Evolutionary conservation across 2,888 invertebrate species (phyloP).

Genomic region (Cephus runcator): DNA sequence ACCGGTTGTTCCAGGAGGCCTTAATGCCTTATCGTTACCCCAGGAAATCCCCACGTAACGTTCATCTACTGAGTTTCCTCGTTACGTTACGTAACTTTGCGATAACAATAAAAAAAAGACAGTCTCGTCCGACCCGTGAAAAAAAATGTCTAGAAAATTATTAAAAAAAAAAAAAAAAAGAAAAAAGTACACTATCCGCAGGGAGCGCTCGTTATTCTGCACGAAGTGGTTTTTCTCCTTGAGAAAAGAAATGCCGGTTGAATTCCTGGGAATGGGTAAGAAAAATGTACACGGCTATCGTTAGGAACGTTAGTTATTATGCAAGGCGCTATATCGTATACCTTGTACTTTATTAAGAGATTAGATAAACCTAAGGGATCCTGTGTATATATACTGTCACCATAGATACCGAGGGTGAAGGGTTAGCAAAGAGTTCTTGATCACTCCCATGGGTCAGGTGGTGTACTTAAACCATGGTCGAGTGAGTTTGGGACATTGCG

Average conservation of each 20-base stretch:
- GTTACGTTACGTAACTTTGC: neutral
- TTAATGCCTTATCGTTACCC: neutral
- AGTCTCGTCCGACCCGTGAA: no score
- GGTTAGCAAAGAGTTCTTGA: neutral
- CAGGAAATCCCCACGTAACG: neutral
- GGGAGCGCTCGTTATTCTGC: neutral
- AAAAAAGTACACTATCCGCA: neutral
- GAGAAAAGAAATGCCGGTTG: neutral
- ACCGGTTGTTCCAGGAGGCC: neutral
- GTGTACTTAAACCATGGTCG: neutral
- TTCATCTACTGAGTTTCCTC: neutral
- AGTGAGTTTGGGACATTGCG: slow-evolving; percentile 24
- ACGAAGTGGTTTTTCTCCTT: neutral
- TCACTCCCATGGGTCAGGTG: neutral
- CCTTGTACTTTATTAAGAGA: neutral
- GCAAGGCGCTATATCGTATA: neutral
- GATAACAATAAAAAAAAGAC: no score
- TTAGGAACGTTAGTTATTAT: neutral
- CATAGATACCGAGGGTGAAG: neutral
- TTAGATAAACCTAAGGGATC: neutral
- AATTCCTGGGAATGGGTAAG: neutral
- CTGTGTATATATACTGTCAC: neutral
- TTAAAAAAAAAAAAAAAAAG: neutral
- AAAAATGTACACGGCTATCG: neutral
- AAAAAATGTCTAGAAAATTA: no score